Evolutionary conservation across 2,888 invertebrate species (phyloP), one percentile per base, ranked within the genome.

Genomic region (Aelia acuminata): DNA sequence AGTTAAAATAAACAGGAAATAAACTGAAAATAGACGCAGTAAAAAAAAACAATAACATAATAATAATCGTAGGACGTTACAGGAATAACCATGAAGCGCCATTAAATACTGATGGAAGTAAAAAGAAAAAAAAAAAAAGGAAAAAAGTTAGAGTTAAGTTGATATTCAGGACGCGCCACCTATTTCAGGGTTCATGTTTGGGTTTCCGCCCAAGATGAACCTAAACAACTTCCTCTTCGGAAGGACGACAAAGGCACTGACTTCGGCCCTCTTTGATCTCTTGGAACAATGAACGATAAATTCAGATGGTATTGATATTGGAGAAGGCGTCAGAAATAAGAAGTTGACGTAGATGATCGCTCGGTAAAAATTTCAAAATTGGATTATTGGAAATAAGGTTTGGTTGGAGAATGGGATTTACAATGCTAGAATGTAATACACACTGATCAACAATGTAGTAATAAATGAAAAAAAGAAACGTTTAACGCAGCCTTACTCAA

Each of bases 211-310:
- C 63, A 31, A 63, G 63, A 31, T 63, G 63, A 80, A 80, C 5
- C 43, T 80, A 20, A 80, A 80, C 43, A 80, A 80, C 80, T 80
- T 80, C 80, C 80, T 80, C 8, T 80, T 43, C 80, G 22, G 80
- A 39, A 43, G 8, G 22, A 13, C 22, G 39, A 39, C 80, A 80
- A 80, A 43, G 80, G 10, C 3, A 39, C 8, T 80, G 20, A 43
- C 43, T 80, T 80, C 80, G 80, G 80, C 1, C 3, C 22, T 31
- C 43, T 80, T 80, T 80, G 43, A 80, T 43, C 7, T 43, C 7
- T 80, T 80, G n/a, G 43, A 80, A 80, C 80, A 80, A 80, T 43
- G 80, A 80, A 7, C 80, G 43, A 80, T 80, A 80, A 80, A 80
- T 80, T 22, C 15, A 31, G 31, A 18, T 63, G 26, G 15, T 63